Evolutionary conservation across 2,113 vertebrate species (phyloP).

Genomic region (Larimichthys crocea): DNA sequence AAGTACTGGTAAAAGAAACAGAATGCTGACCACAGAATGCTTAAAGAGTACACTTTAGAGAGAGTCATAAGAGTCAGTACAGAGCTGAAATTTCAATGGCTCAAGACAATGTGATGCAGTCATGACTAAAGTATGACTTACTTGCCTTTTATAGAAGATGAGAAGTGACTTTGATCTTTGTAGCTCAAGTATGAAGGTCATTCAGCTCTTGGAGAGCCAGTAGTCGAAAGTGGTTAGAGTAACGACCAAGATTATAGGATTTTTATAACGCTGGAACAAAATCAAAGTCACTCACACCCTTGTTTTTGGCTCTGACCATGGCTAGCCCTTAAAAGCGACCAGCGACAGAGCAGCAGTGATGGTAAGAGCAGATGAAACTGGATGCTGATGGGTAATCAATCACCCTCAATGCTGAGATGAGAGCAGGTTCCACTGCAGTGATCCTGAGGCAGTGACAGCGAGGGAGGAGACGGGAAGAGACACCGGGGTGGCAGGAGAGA

Average conservation of each 20-base stretch:
- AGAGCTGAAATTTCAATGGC: background rate
- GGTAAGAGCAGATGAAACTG: conserved; percentile 41
- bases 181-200: conserved; percentile 8
- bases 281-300: conserved; percentile 18
- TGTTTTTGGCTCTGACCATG: conserved; percentile 39
- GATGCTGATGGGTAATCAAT: conserved; percentile 71
- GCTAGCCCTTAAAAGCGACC: conserved; percentile 6
- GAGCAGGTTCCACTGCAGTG: conserved; percentile 65
- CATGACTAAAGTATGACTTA: conserved; percentile 27
- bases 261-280: conserved; percentile 14
- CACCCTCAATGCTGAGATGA: conserved; percentile 49
- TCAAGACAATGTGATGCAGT: background rate
- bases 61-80: background rate
- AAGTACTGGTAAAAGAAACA: background rate
- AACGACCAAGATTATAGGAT: conserved; percentile 13
- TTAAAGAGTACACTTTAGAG: background rate
- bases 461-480: conserved; percentile 32
- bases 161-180: conserved; percentile 27
- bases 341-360: background rate
- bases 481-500: conserved; percentile 13
- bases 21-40: background rate
- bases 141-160: conserved; percentile 8
- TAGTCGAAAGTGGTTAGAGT: conserved; percentile 4
- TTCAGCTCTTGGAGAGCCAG: conserved; percentile 24
- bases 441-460: conserved; percentile 35